A percentile compares a stretch with the other conserved stretches of the same genome.
phyloP scores from a whole-genome alignment of 2,888 invertebrate species.

The Caenorhabditis plicata region DNA sequence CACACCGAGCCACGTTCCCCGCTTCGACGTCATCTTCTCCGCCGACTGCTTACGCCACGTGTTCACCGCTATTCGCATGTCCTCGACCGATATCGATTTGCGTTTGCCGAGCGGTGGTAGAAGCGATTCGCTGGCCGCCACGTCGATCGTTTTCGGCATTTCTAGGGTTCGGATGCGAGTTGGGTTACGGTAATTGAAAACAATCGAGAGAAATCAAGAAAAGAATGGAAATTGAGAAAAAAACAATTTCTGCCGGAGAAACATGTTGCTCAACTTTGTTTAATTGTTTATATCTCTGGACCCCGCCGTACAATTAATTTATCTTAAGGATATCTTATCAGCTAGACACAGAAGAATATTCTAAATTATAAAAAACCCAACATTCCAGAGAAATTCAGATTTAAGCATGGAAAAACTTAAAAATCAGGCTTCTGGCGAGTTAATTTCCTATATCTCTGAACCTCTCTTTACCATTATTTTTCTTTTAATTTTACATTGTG shows the following conservation, averaged over 20 bases:
- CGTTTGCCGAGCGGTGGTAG: slow-evolving; percentile 26
- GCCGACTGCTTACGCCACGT: not conserved
- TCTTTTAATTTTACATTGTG: no score
- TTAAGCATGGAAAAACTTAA: no score
- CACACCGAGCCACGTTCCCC: slow-evolving; percentile 15
- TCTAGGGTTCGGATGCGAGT: not conserved
- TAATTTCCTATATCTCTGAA: no score
- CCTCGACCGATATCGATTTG: slow-evolving; percentile 45
- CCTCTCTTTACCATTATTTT: no score
- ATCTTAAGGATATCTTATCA: no score
- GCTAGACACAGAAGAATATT: no score
- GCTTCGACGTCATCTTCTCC: not conserved
- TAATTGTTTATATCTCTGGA: not conserved
- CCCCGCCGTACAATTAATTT: not conserved
- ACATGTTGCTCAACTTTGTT: not conserved
- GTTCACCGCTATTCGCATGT: slow-evolving; percentile 23
- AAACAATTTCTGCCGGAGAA: not conserved
- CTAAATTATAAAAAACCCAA: no score
- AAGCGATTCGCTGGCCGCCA: slow-evolving; percentile 25
- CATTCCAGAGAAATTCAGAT: no score
- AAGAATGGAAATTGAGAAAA: no score
- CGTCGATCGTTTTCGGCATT: slow-evolving; percentile 42
- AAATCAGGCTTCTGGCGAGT: no score
- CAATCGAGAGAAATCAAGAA: no score
- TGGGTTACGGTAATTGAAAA: no score